These are phyloP conservation scores for Apaloderma vittatum DNA, from an alignment of 2,113 vertebrate species.

Conservation along the genomic window DNA sequence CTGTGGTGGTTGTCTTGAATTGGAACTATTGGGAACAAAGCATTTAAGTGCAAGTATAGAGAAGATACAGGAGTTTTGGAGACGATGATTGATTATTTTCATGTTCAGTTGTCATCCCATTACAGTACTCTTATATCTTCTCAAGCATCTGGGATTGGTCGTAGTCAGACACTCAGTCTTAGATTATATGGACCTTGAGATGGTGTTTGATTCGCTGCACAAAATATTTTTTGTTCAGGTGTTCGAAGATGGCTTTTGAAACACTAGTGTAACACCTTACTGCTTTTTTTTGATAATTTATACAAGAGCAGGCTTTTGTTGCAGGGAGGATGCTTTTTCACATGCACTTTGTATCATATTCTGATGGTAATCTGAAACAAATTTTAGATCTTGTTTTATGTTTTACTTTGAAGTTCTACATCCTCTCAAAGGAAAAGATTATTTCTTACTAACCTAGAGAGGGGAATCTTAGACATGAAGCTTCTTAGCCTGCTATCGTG, in stretches of 20 bases:
- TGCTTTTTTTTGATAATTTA: background rate
- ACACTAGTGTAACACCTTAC: background rate
- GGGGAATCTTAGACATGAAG: background rate
- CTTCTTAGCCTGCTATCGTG: background rate
- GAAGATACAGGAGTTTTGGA: background rate
- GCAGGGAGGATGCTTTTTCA: background rate
- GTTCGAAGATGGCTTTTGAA: background rate
- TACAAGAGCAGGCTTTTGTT: background rate
- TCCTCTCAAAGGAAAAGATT: background rate
- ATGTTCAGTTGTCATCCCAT: background rate
- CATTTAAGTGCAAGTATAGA: background rate
- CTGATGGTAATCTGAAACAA: background rate
- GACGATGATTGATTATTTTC: background rate
- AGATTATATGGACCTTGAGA: background rate
- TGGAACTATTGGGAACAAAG: background rate
- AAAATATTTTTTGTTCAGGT: background rate
- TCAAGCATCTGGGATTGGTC: background rate
- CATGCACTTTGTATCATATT: background rate
- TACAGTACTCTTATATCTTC: background rate
- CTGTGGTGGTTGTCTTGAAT: background rate
- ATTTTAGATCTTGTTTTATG: background rate
- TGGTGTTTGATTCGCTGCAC: background rate
- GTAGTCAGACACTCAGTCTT: background rate
- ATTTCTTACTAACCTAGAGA: background rate
- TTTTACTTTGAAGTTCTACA: background rate